Evolutionary conservation across 2,797 vertebrate species (phyloP), one percentile per base, ranked within the genome.

Genomic region (Spinus olivaceus): DNA sequence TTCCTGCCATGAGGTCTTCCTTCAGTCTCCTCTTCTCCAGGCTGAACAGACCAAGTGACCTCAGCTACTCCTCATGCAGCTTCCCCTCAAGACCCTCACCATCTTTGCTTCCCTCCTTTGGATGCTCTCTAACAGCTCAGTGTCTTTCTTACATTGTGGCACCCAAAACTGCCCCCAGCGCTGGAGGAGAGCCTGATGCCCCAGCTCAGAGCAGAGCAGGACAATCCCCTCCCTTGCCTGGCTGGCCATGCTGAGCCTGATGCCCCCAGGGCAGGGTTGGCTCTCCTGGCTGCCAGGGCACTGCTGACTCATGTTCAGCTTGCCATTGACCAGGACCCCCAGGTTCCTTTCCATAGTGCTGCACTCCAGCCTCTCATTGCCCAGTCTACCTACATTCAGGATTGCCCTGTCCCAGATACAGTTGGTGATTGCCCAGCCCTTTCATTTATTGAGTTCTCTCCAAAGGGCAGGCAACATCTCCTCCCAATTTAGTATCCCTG

Each of bases 281-380:
- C 27, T 1, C 41, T 49, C 41, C 41, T 67, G 54, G 27, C 54
- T 67, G 25, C 32, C 70, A 49, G 54, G 41, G 23, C 47, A 42
- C 54, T 61, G 41, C 41, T 61, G 77, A 0, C 12, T 28, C 2
- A 0, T 8, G 9, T 3, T 32, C 47, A 49, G 0, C 8, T 67
- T 28, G 12, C 7, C 8, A 3, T 0, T 0, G 0, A 42, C 23
- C 54, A n/a, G 41, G 10, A 37, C 2, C 1, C 8, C 14, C 41
- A 24, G 12, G 2, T n/a, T 1, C 11, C 27, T 35, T 74, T 24
- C 9, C 3, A 0, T 25, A 3, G 6, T 1, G 0, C 32, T 81
- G 19, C 49, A 8, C 8, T 69, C 24, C 23, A 49, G 42, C 6
- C 2, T 12, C 32, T 30, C 6, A 1, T 18, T 69, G 13, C 19